A percentile compares a stretch with the other conserved stretches of the same genome.
phyloP scores from a whole-genome alignment of 2,113 vertebrate species.

The Euleptes europaea region DNA sequence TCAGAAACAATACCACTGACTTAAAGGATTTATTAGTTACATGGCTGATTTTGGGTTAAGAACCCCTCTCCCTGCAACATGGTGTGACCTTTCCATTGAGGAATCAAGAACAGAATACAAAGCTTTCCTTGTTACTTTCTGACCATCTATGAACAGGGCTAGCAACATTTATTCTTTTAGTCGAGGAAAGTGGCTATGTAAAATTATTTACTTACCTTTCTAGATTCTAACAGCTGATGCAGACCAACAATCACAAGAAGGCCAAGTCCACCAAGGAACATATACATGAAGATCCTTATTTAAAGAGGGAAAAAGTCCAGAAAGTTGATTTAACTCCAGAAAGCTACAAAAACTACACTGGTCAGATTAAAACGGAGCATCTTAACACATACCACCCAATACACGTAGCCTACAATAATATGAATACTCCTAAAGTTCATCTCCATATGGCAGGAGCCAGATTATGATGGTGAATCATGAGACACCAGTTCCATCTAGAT shows the following conservation, averaged over 20 bases:
- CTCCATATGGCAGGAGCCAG: background rate
- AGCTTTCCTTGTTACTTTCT: background rate
- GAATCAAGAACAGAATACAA: background rate
- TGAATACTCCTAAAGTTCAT: background rate
- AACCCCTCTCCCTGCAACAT: too few relatives aligned
- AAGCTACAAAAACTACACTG: background rate
- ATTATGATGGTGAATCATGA: background rate
- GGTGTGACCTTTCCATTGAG: background rate
- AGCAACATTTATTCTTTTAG: background rate
- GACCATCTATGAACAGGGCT: background rate
- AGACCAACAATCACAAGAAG: slow-evolving; percentile 90
- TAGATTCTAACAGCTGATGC: slow-evolving; percentile 94
- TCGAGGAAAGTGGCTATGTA: background rate
- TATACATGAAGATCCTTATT: slow-evolving; percentile 94
- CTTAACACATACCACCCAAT: background rate
- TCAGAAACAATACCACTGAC: too few relatives aligned
- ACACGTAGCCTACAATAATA: background rate
- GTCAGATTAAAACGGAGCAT: background rate
- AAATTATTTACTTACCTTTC: slow-evolving; percentile 82
- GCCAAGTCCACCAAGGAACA: slow-evolving; percentile 94
- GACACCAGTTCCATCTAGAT: background rate
- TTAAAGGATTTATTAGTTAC: too few relatives aligned
- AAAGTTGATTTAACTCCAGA: background rate
- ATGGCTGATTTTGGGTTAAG: too few relatives aligned
- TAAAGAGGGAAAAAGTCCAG: background rate